Evolutionary conservation across 2,113 vertebrate genomes (phyloP).

Genomic region (Stigmatopora nigra): DNA sequence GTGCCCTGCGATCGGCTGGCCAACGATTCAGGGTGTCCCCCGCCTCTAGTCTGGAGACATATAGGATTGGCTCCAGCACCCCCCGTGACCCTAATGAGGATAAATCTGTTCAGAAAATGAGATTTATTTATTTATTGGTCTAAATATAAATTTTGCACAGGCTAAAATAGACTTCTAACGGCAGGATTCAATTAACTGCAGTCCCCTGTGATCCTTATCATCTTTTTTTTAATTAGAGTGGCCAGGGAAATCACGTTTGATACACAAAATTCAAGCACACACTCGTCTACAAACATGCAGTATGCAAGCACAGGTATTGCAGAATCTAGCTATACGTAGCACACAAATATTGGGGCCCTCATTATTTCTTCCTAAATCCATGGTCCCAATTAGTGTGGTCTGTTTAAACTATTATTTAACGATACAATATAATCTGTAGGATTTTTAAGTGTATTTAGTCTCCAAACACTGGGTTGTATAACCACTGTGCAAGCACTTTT

Average conservation of each 20-base stretch:
- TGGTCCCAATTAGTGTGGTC: neutral
- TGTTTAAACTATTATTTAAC: neutral
- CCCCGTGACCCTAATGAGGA: no score
- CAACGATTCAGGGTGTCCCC: no score
- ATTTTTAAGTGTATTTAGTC: neutral
- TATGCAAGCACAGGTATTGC: neutral
- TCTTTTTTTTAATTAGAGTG: slow-evolving; percentile 30
- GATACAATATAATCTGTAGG: neutral
- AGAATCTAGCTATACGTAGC: neutral
- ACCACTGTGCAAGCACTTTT: neutral
- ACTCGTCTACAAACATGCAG: neutral
- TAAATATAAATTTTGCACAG: slow-evolving; percentile 35
- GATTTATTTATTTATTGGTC: slow-evolving; percentile 2
- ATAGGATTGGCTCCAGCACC: no score
- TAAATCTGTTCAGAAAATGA: no score
- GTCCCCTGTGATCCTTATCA: slow-evolving; percentile 27
- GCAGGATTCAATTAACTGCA: slow-evolving; percentile 39
- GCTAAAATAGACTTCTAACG: slow-evolving; percentile 37
- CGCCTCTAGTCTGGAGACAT: no score
- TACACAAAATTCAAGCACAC: no score
- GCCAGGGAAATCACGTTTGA: neutral
- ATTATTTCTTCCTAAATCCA: neutral
- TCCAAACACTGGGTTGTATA: neutral
- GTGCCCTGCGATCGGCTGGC: no score
- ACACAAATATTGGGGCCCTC: neutral